phyloP scores from a whole-genome alignment of 2,888 invertebrate genomes.

The Didymodactylos carnosus region DNA sequence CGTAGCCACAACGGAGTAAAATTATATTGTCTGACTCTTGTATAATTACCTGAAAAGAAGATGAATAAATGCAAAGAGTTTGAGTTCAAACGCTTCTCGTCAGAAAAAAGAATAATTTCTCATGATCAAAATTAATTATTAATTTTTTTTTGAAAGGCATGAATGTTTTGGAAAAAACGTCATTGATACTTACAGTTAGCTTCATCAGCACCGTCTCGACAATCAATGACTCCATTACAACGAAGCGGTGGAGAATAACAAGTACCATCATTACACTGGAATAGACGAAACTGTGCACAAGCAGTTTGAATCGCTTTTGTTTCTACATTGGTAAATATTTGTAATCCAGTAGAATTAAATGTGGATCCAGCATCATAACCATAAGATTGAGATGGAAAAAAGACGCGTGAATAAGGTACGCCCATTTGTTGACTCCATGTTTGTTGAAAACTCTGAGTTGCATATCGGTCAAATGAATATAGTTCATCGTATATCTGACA shows the following conservation, averaged over 20 bases:
- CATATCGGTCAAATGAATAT: constrained; percentile 26
- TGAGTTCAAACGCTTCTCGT: background rate
- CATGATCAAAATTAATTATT: too few relatives aligned
- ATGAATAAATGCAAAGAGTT: too few relatives aligned
- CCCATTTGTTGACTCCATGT: constrained; percentile 21
- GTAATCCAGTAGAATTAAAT: constrained; percentile 48
- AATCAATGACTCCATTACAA: constrained; percentile 59
- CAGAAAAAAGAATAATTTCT: background rate
- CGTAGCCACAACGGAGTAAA: constrained; percentile 4
- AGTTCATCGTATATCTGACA: constrained; percentile 21
- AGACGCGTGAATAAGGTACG: background rate
- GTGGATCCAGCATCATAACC: constrained; percentile 8
- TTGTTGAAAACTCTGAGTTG: constrained; percentile 26
- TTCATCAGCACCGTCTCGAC: constrained; percentile 52
- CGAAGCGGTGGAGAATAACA: constrained; percentile 55
- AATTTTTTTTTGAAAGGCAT: too few relatives aligned
- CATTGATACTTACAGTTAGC: constrained; percentile 42
- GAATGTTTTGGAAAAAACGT: background rate
- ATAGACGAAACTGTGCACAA: constrained; percentile 12
- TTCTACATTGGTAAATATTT: constrained; percentile 71
- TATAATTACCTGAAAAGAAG: background rate
- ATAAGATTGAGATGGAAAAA: constrained; percentile 13
- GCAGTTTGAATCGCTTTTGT: constrained; percentile 24
- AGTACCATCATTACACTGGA: constrained; percentile 26
- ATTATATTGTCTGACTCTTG: background rate